Base-by-base conservation (phyloP, 2,797 vertebrate species). In the Champsocephalus gunnari region DNA sequence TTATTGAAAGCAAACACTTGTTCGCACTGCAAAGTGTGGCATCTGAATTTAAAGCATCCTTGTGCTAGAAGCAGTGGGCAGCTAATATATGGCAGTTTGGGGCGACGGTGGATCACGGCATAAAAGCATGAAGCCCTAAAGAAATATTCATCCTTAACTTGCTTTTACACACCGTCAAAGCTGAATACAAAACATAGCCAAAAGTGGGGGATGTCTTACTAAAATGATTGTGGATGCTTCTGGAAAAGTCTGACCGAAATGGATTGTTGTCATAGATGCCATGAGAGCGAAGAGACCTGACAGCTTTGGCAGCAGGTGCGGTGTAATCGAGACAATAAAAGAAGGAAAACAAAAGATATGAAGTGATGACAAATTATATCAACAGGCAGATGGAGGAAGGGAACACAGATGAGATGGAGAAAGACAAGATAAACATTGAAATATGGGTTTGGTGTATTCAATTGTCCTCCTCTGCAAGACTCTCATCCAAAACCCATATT, bases 311-410 rank as follows among this genome's bases (percentile, higher is more conserved):
- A 68, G 72, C 73, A 90, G 85, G 83, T 80, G 73, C 62, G 64
- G 65, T 24, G 67, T 72, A 71, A 81, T 83, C 72, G 54, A 71
- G 66, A 84, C 61, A 71, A 73, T 73, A 66, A 81, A 74, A 62
- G 17, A 73, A 73, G 66, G 57, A 81, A 76, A 86, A 80, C 76
- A 79, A 79, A 61, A 66, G 73, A 61, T 45, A 81, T 57, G 47
- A 71, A 85, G 80, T 51, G 61, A 54, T 74, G 84, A 75, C 34
- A 80, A 77, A 82, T 77, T 72, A 71, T 73, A 70, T 70, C 79
- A 87, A 85, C 75, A 78, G 64, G 49, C 77, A 84, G 81, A 87
- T 82, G 77, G 73, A 82, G 73, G 53, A 68, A 68, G 75, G 72
- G 55, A 77, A 84, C 77, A 71, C 71, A 66, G 75, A 76, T 71